Evolutionary conservation across 2,113 vertebrate genomes (phyloP).

Genomic region (Hystrix cristata): DNA sequence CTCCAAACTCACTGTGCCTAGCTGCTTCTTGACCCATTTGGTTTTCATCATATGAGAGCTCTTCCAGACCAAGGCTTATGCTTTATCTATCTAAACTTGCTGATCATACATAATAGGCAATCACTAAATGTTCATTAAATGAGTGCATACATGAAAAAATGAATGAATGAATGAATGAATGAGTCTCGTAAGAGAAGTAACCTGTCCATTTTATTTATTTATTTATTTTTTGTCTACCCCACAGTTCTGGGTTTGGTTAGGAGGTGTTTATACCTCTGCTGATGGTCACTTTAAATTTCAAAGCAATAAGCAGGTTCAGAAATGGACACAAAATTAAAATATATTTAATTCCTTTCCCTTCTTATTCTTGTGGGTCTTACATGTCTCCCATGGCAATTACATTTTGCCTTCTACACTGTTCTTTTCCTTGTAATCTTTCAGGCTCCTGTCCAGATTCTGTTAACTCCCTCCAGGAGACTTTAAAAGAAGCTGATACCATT

Average conservation of each 20-base stretch:
- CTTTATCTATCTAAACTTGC: background rate
- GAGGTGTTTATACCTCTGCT: background rate
- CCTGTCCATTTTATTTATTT: background rate
- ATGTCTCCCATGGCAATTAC: background rate
- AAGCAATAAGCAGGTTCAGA: background rate
- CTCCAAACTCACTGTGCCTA: background rate
- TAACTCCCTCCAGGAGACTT: background rate
- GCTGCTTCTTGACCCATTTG: background rate
- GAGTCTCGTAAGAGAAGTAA: background rate
- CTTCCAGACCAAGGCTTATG: background rate
- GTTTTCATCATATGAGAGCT: background rate
- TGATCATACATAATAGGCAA: background rate
- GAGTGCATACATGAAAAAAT: background rate
- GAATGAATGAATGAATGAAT: background rate
- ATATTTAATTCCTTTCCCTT: background rate
- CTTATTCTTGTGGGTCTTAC: background rate
- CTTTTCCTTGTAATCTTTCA: background rate
- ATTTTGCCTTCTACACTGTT: background rate
- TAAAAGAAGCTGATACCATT: background rate
- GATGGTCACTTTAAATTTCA: constrained; percentile 39
- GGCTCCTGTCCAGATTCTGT: background rate
- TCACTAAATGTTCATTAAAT: background rate
- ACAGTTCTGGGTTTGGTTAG: background rate
- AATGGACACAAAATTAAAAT: background rate
- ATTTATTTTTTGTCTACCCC: background rate